Evolutionary conservation across 2,797 vertebrate genomes (phyloP).

Genomic region (Thamnophis elegans): DNA sequence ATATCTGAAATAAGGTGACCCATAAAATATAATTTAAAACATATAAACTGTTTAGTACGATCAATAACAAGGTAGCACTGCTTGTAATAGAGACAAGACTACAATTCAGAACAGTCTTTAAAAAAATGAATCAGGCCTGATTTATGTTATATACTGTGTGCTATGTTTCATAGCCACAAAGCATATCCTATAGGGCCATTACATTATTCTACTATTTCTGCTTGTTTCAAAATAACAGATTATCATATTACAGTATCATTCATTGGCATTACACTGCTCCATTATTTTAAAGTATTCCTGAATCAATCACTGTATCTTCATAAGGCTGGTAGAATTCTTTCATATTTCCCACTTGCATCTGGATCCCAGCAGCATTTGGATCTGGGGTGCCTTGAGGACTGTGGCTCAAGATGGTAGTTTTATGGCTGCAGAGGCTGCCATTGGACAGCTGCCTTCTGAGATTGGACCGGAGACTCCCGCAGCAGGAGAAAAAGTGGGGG

Average conservation of each 20-base stretch:
- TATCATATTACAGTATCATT: neutral
- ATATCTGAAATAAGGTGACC: neutral
- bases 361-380: conserved; percentile 15
- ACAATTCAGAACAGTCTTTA: neutral
- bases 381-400: conserved; percentile 4
- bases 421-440: conserved; percentile 69
- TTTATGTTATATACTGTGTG: neutral
- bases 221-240: accelerated
- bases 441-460: conserved; percentile 60
- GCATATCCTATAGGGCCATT: neutral
- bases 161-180: accelerated
- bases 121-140: neutral
- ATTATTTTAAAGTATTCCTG: conserved; percentile 42
- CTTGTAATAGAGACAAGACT: neutral
- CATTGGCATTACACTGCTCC: accelerated
- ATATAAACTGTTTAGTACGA: neutral
- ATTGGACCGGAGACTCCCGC: neutral
- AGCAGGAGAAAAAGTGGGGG: conserved; percentile 47
- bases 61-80: neutral
- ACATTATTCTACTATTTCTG: accelerated
- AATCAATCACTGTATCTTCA: conserved; percentile 52
- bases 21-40: neutral
- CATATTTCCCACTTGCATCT: conserved; percentile 10
- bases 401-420: conserved; percentile 67
- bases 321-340: conserved; percentile 32